phyloP scores from a whole-genome alignment of 2,113 vertebrate species.

The Mesoclemmys tuberculata region DNA sequence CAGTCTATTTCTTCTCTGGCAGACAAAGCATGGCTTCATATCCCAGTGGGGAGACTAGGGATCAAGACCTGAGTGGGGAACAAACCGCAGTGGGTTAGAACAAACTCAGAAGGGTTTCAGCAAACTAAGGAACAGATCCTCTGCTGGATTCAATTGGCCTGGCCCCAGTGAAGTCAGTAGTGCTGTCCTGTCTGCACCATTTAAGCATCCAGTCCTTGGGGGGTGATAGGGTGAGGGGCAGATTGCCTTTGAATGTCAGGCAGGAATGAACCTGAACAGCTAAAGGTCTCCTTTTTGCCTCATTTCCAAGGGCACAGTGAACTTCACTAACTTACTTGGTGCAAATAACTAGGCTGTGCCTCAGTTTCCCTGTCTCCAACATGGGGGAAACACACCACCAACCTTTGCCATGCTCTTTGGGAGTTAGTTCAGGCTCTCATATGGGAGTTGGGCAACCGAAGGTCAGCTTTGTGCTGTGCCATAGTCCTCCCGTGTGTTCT shows the following conservation, averaged over 20 bases:
- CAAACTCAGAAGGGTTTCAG: background rate
- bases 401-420: background rate
- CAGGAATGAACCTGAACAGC: background rate
- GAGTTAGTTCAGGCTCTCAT: background rate
- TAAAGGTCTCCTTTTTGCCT: slow-evolving; percentile 17
- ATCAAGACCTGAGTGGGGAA: background rate
- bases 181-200: background rate
- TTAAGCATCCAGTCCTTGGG: background rate
- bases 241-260: background rate
- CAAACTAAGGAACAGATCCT: background rate
- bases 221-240: background rate
- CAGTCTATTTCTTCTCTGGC: background rate
- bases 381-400: background rate
- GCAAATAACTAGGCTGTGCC: background rate
- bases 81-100: background rate
- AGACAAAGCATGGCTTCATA: background rate
- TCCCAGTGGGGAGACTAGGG: background rate
- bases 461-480: background rate
- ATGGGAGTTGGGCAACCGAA: background rate
- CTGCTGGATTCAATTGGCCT: background rate
- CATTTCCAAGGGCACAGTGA: slow-evolving; percentile 4
- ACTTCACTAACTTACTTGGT: background rate
- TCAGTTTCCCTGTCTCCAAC: background rate
- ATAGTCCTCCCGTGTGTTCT: background rate
- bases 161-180: background rate